Base-by-base conservation (phyloP, 1,140 invertebrate species). In the Euwallacea similis region DNA sequence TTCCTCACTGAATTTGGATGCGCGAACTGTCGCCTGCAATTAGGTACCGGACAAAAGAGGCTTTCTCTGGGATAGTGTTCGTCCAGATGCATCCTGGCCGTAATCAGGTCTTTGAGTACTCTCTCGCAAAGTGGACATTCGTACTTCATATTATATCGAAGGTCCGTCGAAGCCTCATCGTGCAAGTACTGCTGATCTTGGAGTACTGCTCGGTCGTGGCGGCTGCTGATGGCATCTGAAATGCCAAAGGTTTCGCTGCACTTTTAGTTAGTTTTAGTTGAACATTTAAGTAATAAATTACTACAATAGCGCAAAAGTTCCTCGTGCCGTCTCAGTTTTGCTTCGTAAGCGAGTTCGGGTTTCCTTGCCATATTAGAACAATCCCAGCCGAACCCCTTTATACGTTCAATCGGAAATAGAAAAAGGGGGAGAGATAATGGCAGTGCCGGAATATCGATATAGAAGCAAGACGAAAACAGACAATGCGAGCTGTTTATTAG, bases 1-100 rank as follows among this genome's bases (percentile, higher is more conserved):
- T 93, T 93, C 72, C 91, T 86, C 43, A 93, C 91, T 47, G 90
- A 92, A 81, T 93, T 93, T 7, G 91, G 91, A 82, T 93, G 91
- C 47, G 89, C 86, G 81, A 93, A 93, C 67, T 86, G 86, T 73
- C 90, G 87, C 46, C 88, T 87, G 79, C 91, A 93, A 59, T 87
- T 84, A 21, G 86, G 82, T 44, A 93, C 91, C 7, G 91, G 91
- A 82, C 91, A 93, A 47, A 88, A 86, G 46, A 90, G 89, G 80
- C 90, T 92, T 81, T 93, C 91, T 73, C 91, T 86, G 7, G 91
- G 91, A 82, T 93, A 93, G 81, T 93, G 91, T 64, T 89, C 86
- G 75, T 91, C 91, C 74, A 93, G 84, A 81, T 93, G 91, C 42
- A 86, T 85, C 53, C 91, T 86, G 79, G 91, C 88, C 42, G 82